Evolutionary conservation across 2,113 vertebrate genomes (phyloP), one percentile per base, ranked within the genome.

Genomic region (Eulacestoma nigropectus): DNA sequence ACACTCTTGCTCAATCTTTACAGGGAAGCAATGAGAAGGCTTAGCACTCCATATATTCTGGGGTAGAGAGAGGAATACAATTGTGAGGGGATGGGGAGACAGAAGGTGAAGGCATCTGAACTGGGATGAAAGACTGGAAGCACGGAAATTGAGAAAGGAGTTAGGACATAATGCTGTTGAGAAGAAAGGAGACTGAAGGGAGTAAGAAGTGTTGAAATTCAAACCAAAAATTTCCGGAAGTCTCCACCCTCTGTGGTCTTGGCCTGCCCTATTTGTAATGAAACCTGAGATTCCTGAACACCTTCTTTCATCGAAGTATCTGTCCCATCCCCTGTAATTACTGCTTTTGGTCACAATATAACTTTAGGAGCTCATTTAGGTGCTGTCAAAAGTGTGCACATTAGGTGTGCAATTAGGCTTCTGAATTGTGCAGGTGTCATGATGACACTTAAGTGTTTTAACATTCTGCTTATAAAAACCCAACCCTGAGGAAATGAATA

Each of bases 1-100:
- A n/a, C n/a, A n/a, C n/a, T n/a, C n/a, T 86, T 86, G 10, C 23
- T 84, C 70, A 15, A 15, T 70, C 27, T 47, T 76, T 41, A 8
- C 3, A 52, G 46, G 22, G 9, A 65, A 65, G 22, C 9, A n/a
- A 16, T 44, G 32, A 65, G 25, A 62, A 80, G 32, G 10, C 15
- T 65, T 32, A 80, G 55, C 8, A 53, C 33, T 70, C 74, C 8
- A 1, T 32, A 4, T 42, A 16, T 80, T 20, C 29, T 4, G 7
- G 7, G 9, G 5, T 13, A 20, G 10, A 22, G 8, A 7, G 9
- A 29, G 16, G 20, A 21, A 13, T 59, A 39, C 52, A 35, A 0
- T 11, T 88, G 29, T 44, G 30, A 56, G 30, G 26, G 16, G 13
- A 5, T 73, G 16, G 19, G n/a, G 35, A 53, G 30, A 46, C n/a